Percentiles rank a stretch among this genome's conserved stretches.
Conservation (phyloP, 2,113 vertebrate genomes). For the Furnarius figulus region DNA sequence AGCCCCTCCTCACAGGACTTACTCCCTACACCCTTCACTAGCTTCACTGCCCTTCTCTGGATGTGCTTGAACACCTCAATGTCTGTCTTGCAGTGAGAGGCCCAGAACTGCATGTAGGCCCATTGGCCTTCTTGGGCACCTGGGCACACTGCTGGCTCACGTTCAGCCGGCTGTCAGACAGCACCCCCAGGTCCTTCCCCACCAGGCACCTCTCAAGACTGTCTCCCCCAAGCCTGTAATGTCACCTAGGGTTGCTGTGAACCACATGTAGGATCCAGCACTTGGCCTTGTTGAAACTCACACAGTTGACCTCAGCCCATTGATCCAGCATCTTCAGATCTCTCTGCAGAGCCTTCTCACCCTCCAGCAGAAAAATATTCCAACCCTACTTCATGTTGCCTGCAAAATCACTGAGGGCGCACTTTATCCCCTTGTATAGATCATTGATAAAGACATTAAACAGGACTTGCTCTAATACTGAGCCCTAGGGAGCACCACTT, state of each 20-base stretch:
- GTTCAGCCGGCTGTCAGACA: not conserved
- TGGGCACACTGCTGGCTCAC: not conserved
- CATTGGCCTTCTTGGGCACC: not conserved
- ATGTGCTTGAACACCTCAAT: rapidly evolving
- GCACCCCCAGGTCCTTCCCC: not conserved
- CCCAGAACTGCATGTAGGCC: not conserved
- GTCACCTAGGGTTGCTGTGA: not conserved
- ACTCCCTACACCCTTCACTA: not conserved
- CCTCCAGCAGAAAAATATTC: not conserved
- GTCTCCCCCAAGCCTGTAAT: not conserved
- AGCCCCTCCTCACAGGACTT: not conserved
- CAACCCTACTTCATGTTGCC: not conserved
- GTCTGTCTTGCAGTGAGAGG: not conserved
- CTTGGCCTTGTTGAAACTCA: not conserved
- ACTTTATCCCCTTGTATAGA: not conserved
- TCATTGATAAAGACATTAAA: not conserved
- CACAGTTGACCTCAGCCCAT: rapidly evolving
- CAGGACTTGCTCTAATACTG: not conserved
- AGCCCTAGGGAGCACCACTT: not conserved
- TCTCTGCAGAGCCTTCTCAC: not conserved
- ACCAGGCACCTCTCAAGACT: not conserved
- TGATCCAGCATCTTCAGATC: not conserved
- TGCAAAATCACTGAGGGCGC: not conserved
- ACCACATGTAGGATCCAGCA: rapidly evolving
- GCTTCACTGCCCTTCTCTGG: not conserved